phyloP scores from a whole-genome alignment of 23 tunicate genomes.

The Aplidium turbinatum region DNA sequence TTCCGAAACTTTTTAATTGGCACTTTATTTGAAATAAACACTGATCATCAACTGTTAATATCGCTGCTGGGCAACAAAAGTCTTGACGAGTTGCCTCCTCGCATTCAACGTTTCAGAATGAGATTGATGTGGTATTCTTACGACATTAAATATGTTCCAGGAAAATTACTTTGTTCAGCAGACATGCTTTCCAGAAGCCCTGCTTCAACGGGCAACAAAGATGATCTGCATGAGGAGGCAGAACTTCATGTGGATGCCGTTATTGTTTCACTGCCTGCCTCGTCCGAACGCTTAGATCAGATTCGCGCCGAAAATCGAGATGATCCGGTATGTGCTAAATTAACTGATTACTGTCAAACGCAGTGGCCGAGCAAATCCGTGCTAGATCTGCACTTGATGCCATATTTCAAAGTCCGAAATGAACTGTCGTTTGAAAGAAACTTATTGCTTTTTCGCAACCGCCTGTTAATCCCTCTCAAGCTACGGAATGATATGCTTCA shows the following conservation, averaged over 20 bases:
- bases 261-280: neutral
- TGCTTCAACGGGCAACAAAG: neutral
- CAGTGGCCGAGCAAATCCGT: slow-evolving; percentile 6
- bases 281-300: neutral
- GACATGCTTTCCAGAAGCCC: slow-evolving; percentile 22
- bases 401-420: neutral
- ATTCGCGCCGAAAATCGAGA: neutral
- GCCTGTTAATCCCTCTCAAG: slow-evolving; percentile 8
- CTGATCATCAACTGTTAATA: slow-evolving; percentile 44
- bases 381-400: neutral
- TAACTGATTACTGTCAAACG: slow-evolving; percentile 11
- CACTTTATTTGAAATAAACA: slow-evolving; percentile 5
- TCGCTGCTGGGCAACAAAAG: slow-evolving; percentile 19
- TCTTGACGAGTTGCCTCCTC: slow-evolving; percentile 6
- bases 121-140: slow-evolving; percentile 24
- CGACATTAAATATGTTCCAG: slow-evolving; percentile 22
- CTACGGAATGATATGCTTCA: neutral
- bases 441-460: neutral
- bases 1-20: slow-evolving; percentile 12
- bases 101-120: slow-evolving; percentile 15
- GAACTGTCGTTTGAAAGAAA: neutral
- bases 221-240: neutral
- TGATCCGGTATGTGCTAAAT: slow-evolving; percentile 1
- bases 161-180: slow-evolving; percentile 11
- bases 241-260: slow-evolving; percentile 4